Evolutionary conservation across 2,113 vertebrate species (phyloP), one percentile per base, ranked within the genome.

Genomic region (Coryphaenoides rupestris): DNA sequence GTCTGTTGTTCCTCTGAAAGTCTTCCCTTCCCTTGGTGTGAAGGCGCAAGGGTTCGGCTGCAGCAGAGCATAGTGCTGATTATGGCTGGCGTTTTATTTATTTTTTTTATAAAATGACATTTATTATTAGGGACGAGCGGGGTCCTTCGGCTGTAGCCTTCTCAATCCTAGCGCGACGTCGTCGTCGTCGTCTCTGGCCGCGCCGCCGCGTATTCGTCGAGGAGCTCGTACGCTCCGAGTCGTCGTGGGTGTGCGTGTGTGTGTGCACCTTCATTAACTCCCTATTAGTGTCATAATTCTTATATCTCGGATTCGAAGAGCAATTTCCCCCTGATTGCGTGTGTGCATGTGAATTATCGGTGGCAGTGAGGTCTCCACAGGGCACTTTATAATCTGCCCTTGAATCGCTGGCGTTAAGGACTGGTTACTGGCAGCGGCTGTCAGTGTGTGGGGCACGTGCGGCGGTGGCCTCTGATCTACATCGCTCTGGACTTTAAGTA

Each of bases 381-480:
- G 4, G 55, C 21, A 26, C 23, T 57, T 4, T 40, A 12, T 40
- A 40, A 40, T 40, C 33, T 6, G 6, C 74, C 72, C 68, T 70
- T 74, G 74, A 65, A n/a, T n/a, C n/a, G 62, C 79, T 82, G 69
- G 65, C 65, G 24, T 86, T 72, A 77, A 81, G 81, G 70, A 84
- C 74, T 63, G 55, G 79, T 75, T 63, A 63, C 77, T 72, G 73
- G 72, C 72, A 70, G 68, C 72, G 77, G 72, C 82, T 89, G 87
- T 83, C 86, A 83, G 70, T 78, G 68, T 69, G 69, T 74, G 84
- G 83, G 80, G 82, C 73, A 67, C n/a, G n/a, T n/a, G n/a, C n/a
- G n/a, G n/a, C n/a, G n/a, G 64, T 68, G 70, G 67, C 60, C 64
- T 68, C 79, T 88, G 85, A 85, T 83, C 77, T 76, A 85, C 84